phyloP scores from a whole-genome alignment of 92 coral and sea anemone genomes.

The Phenganax marumi region DNA sequence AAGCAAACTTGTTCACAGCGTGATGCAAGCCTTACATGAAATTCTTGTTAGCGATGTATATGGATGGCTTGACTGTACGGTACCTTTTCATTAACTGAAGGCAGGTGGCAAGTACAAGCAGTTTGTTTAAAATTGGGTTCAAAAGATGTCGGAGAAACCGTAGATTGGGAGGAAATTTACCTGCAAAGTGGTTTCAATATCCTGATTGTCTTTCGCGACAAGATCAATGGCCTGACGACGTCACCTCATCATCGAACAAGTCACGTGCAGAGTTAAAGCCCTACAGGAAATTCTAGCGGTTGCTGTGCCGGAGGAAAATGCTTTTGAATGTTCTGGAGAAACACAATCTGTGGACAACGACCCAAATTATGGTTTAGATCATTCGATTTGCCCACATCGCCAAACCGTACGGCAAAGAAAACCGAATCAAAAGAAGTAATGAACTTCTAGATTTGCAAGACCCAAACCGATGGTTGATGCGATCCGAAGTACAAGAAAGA shows the following conservation, averaged over 20 bases:
- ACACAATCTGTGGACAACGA: no score
- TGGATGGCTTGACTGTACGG: slow-evolving; percentile 11
- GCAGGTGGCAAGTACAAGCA: slow-evolving; percentile 2
- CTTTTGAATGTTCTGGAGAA: no score
- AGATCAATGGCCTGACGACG: background rate
- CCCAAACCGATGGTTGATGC: no score
- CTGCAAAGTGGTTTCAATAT: background rate
- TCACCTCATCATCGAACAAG: background rate
- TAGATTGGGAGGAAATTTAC: background rate
- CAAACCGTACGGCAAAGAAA: no score
- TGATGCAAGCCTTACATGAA: background rate
- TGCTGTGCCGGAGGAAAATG: no score
- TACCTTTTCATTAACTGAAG: slow-evolving; percentile 15
- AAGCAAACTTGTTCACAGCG: background rate
- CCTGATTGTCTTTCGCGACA: background rate
- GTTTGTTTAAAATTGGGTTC: background rate
- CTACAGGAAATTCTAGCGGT: no score
- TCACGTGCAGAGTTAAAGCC: slow-evolving; percentile 1
- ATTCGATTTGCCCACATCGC: no score
- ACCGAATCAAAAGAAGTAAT: no score
- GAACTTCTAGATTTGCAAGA: no score
- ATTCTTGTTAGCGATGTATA: background rate
- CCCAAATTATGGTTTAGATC: no score
- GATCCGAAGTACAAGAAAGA: no score
- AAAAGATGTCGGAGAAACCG: background rate